Base-by-base conservation (phyloP, 2,888 invertebrate genomes). In the Orthosia cruda region DNA sequence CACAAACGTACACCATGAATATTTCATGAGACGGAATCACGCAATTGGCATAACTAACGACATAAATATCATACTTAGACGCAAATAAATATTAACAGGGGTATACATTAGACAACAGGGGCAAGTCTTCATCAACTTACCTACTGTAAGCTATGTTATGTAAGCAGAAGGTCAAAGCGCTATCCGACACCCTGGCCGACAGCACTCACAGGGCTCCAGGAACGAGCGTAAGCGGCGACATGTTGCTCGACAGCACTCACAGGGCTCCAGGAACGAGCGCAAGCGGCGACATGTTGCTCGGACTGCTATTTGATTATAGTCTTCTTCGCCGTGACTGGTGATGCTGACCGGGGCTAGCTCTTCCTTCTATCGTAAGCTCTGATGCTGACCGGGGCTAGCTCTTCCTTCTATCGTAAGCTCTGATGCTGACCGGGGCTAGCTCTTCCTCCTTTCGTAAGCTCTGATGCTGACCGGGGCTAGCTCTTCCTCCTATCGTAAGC, bases 1-100 rank as follows among this genome's bases (percentile, higher is more conserved):
- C 15, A 49, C 61, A 54, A 55, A 49, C 57, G 58, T 52, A 20
- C 66, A 32, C 23, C 52, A 78, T 85, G 71, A 83, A 85, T 78
- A 69, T 54, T 74, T 69, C 20, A 83, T 77, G 73, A 74, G 20
- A n/a, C 47, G 16, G 26, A 64, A 63, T 64, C 61, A 50, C 45
- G 57, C 68, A 58, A 63, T 74, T 70, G 65, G 18, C 54, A 72
- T 55, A 67, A 65, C 69, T 70, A 47, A 70, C 32, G n/a, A 61
- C 63, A 47, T 71, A 52, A 32, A 65, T 68, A 78, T 50, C n/a
- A 47, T 61, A 59, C 26, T 49, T 23, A 49, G 12, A 52, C 61
- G 49, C 67, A 72, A 79, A 50, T 52, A 50, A 20, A 71, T 55
- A 59, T 63, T 47, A 20, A 52, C 32, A 12, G 16, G 40, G 5